Base-by-base conservation (phyloP, 2,888 invertebrate genomes). In the Apoda limacodes region DNA sequence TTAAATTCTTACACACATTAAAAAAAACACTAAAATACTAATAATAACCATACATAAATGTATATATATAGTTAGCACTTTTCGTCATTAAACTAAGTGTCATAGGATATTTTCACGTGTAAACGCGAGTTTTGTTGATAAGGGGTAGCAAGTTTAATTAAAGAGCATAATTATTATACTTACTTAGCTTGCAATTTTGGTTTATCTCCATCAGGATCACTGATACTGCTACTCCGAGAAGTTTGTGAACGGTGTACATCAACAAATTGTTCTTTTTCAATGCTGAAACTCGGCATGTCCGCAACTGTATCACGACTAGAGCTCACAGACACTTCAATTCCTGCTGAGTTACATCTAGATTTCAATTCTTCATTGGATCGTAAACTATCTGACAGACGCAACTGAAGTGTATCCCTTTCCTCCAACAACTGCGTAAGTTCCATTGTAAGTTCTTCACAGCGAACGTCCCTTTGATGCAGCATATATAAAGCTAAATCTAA, bases 391-490 rank as follows among this genome's bases (percentile, higher is more conserved):
- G 93, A 93, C 5, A 95, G 67, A 42, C 91, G 86, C 36, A 94
- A 64, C 51, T 94, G 94, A 30, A 95, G 64, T 0, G 90, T 90
- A 54, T 95, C 94, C 30, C 94, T 83, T 60, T 94, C 94, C 60
- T 93, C 93, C 25, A 94, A 65, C 25, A 95, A 68, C 60, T 88
- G 89, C 42, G 90, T 90, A 29, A 95, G 71, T 59, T 95, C 94
- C 50, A 90, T 83, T 0, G 93, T 93, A 35, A 95, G 78, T 61
- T 94, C 93, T 53, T 94, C 93, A 58, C 92, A 92, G 1, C 92
- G 83, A 35, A 93, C 89, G 46, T 94, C 93, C 41, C 93, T 83
- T 53, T 93, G 92, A 60, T 95, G 93, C 29, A 94, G 70, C 88
- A 92, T 90, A 54, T 92, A 92, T 22, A 92, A 62, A 0, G 93